These are phyloP conservation scores for Watersipora subatra DNA, from an alignment of 1,140 invertebrate species.

Conservation along the genomic window DNA sequence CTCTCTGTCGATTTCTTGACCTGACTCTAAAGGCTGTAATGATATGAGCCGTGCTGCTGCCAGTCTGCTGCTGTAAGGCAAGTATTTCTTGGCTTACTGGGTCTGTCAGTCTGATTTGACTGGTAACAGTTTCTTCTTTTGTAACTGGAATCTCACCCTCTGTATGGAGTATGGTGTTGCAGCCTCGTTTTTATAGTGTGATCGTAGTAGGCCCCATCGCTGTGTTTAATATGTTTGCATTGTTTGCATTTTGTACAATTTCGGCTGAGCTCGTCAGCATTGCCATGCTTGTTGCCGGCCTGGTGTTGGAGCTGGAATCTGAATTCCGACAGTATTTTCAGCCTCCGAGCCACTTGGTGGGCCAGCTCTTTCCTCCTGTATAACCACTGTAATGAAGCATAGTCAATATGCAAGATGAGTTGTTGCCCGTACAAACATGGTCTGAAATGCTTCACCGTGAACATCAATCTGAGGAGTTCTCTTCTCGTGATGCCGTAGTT, in stretches of 20 bases:
- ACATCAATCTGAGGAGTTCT: conserved; percentile 4
- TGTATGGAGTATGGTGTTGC: too few species aligned
- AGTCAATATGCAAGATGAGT: conserved; percentile 8
- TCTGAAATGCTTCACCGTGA: conserved; percentile 9
- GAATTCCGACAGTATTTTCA: conserved; percentile 10
- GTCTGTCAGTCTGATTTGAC: too few species aligned
- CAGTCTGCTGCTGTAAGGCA: too few species aligned
- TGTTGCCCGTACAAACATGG: conserved; percentile 8
- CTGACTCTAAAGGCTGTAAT: too few species aligned
- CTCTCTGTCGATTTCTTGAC: too few species aligned
- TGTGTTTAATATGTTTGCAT: not conserved
- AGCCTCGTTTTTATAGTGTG: too few species aligned
- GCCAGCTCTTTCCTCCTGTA: conserved; percentile 10
- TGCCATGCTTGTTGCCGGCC: not conserved
- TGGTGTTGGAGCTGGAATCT: conserved; percentile 12
- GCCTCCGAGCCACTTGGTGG: conserved; percentile 12
- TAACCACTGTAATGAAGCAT: conserved; percentile 11
- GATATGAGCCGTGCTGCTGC: too few species aligned
- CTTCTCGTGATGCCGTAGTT: conserved; percentile 8
- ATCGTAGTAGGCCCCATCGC: too few species aligned
- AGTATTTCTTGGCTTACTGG: too few species aligned
- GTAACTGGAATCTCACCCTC: too few species aligned
- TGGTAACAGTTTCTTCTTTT: too few species aligned
- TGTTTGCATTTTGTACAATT: not conserved
- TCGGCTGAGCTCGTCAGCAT: not conserved